Evolutionary conservation across 2,888 invertebrate species (phyloP).

Genomic region (Drosophila incognita): DNA sequence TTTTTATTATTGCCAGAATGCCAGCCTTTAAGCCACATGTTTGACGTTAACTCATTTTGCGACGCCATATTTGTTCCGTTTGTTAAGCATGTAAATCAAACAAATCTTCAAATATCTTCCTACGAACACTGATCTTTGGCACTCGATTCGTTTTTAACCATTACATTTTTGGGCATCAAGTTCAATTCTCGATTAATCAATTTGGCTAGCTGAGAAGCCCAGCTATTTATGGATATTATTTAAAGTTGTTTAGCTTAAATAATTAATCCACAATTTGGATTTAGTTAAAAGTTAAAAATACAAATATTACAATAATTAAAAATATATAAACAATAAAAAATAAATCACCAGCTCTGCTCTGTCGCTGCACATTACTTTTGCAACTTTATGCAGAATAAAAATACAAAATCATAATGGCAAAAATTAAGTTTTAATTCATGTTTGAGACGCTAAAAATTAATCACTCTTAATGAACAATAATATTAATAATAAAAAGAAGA

Average conservation of each 20-base stretch:
- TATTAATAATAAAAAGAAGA: background rate
- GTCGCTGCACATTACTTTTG: background rate
- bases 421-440: background rate
- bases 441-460: background rate
- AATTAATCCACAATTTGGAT: background rate
- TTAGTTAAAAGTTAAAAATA: background rate
- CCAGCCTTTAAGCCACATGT: background rate
- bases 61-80: background rate
- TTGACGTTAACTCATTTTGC: slow-evolving; percentile 5
- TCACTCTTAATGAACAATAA: background rate
- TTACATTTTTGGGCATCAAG: too few relatives aligned
- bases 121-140: background rate
- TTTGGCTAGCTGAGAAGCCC: background rate
- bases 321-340: background rate
- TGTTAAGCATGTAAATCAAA: slow-evolving; percentile 5
- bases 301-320: too few relatives aligned
- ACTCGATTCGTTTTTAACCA: too few relatives aligned
- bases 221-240: background rate
- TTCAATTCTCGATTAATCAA: background rate
- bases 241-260: background rate
- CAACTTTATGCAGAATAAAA: background rate
- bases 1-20: slow-evolving; percentile 12
- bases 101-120: background rate
- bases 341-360: background rate
- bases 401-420: background rate